Base-by-base conservation (phyloP, 2,888 invertebrate genomes). In the Rhamnusium bicolor region DNA sequence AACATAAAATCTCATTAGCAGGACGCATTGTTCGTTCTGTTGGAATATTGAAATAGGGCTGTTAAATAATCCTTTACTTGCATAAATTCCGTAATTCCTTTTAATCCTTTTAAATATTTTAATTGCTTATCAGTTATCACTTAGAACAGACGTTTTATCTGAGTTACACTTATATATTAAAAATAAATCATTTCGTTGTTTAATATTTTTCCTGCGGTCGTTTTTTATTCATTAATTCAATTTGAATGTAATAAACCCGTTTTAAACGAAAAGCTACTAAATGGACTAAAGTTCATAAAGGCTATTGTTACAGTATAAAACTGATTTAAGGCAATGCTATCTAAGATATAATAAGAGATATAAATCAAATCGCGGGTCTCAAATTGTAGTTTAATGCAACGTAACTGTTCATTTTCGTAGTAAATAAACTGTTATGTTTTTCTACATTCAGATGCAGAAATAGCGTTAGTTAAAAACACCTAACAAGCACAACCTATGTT, bases 351-450 rank as follows among this genome's bases (percentile, higher is more conserved):
- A 32, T 32, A 56, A 27, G 24, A 16, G 58, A 58, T 58, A 32
- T 58, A 58, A 58, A 58, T 58, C 58, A 58, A 58, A 58, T 32
- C 29, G 16, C 32, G 4, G 16, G 32, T 2, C 29, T 58, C 21
- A 58, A 58, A 32, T 58, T 18, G 29, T 14, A 32, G 14, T 32
- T 58, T 58, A 58, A 58, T 29, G 27, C 14, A 16, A 18, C n/a
- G n/a, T 58, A 58, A 58, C 58, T 32, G 58, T 58, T 58, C 58
- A 58, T 58, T 58, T 32, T 58, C 29, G 16, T 29, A 18, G 32
- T 19, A 58, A 58, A 27, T 27, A 58, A 29, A 58, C 29, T 7
- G 16, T 58, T 29, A 10, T 5, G 32, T 29, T 58, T 12, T 40
- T 40, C 16, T 58, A 58, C 32, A 58, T 18, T 58, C 58, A 14